Base-by-base conservation (phyloP, 2,113 vertebrate genomes). In the Rhadina sibilatrix region DNA sequence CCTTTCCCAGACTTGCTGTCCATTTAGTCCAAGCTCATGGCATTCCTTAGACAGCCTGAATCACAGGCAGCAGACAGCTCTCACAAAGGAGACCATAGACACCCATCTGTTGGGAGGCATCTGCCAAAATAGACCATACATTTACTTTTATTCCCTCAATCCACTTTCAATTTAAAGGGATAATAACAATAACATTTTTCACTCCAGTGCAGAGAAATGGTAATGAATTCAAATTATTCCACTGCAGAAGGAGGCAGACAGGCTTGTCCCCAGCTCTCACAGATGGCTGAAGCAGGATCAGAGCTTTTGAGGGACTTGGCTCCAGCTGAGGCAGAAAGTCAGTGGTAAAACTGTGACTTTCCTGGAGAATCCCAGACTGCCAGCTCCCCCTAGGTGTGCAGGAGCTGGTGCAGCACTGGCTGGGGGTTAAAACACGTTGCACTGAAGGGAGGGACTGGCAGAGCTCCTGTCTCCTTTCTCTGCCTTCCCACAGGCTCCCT, bases 41-140 rank as follows among this genome's bases (percentile, higher is more conserved):
- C 94, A 95, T 97, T 97, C 97, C 96, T 94, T 91, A 95, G 95
- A 53, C n/a, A 12, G 84, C 86, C 95, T 96, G 96, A 94, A 96
- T 97, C 94, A 74, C 96, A 92, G 69, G 64, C 78, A 94, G 94
- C 90, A 93, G 96, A 93, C 81, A 42, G 87, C 86, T 64, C 87
- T 90, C 50, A 76, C 56, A 90, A 93, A 93, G 90, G 89, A 52
- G 56, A 83, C 91, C 66, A 63, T 77, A 96, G 84, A 96, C 56
- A 90, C 64, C 71, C 93, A 83, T 92, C 89, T 90, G 95, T 77
- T 65, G 28, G 71, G 90, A 66, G 93, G 37, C 94, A 92, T 60
- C 83, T 91, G 63, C 94, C 83, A 61, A 60, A 79, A 86, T 7
- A 68, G 77, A n/a, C 46, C 91, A 68, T 93, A 82, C 70, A 71